Conservation (phyloP, 2,113 vertebrate genomes). For the Malurus alboscapulatus region DNA sequence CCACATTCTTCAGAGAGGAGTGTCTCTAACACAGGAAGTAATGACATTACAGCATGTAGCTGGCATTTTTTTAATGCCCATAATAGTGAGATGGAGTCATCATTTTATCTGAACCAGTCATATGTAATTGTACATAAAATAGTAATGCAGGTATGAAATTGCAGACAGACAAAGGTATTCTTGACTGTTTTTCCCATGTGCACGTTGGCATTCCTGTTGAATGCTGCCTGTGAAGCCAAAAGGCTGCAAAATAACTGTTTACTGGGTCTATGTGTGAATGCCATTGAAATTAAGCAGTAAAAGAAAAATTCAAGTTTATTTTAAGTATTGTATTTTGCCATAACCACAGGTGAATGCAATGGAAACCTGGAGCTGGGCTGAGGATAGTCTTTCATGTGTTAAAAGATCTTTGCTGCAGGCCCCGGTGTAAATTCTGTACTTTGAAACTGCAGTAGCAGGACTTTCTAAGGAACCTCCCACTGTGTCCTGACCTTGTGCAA, state of each 20-base stretch:
- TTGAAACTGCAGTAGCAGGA: neutral
- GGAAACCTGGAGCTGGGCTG: neutral
- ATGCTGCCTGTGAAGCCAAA: neutral
- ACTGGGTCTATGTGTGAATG: neutral
- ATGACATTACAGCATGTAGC: neutral
- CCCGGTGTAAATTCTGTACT: neutral
- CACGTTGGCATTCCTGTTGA: neutral
- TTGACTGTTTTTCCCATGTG: neutral
- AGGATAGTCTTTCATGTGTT: neutral
- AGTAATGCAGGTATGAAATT: neutral
- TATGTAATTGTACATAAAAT: neutral
- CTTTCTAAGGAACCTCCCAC: neutral
- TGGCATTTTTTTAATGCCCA: slow-evolving; percentile 22
- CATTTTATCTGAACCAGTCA: neutral
- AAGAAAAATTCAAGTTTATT: neutral
- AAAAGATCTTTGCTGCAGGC: neutral
- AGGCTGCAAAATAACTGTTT: neutral
- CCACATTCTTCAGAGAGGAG: slow-evolving; percentile 27
- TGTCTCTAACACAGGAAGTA: slow-evolving; percentile 7
- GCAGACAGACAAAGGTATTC: neutral
- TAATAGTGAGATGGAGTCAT: neutral
- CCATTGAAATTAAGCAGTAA: neutral
- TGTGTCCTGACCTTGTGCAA: neutral
- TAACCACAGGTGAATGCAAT: neutral
- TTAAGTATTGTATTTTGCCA: neutral